Evolutionary conservation across 2,797 vertebrate genomes (phyloP), one percentile per base, ranked within the genome.

Genomic region (Aselliscus stoliczkanus): DNA sequence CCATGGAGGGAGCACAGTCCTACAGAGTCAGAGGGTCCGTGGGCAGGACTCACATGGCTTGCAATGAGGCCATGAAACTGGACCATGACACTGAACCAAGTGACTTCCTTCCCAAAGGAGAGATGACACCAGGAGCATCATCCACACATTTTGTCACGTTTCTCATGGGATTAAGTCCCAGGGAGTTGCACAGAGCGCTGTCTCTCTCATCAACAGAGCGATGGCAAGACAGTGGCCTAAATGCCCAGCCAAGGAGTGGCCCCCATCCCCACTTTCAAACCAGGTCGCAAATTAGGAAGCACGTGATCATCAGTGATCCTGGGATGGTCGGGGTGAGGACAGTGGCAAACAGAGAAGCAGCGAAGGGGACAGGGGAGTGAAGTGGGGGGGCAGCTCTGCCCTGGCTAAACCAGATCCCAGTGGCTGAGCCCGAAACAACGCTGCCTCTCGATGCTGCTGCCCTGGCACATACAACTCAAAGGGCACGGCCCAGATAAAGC

Each of bases 1-100:
- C 21, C 13, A 15, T 0, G 1, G 29, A 4, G 29, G 20, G 50
- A 56, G 2, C 18, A 1, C 1, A 5, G 12, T 29, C 77, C 52
- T 18, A 20, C 0, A 4, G n/a, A 4, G 73, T 14, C 47, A 50
- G 18, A 0, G 23, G 12, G 25, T 2, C 37, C 42, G n/a, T 1
- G 10, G 58, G 23, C 5, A 4, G 23, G 27, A 11, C 27, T 29
- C 39, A 27, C 2, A 0, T 0, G 11, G 56, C 34, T 27, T 20
- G 0, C 2, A 37, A 12, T 0, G 25, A 17, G 34, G 60, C 5
- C 39, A 17, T 34, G 27, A 47, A 17, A 56, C 1, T 7, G 47
- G 76, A 44, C 50, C 0, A 0, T 13, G 50, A n/a, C 37, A 2
- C 4, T 18, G 7, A 75, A 58, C 21, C 44, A 18, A 13, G n/a